These are phyloP conservation scores for Eutolmus rufibarbis DNA, from an alignment of 2,888 invertebrate genomes.

Conservation along the genomic window DNA sequence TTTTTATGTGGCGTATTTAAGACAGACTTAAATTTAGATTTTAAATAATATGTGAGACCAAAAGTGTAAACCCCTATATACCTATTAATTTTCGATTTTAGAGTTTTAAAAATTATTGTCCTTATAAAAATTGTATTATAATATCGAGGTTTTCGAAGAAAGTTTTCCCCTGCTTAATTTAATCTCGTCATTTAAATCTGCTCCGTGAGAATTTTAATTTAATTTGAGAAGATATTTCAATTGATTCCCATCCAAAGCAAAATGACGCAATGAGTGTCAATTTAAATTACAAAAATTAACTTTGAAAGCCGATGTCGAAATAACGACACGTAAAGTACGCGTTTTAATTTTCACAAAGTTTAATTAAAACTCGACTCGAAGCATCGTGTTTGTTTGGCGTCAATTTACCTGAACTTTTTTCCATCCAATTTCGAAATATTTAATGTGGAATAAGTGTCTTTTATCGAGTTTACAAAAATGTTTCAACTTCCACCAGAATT, in stretches of 20 bases:
- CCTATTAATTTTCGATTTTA: too few species aligned
- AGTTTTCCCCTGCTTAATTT: background rate
- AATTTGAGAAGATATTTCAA: background rate
- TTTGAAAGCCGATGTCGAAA: background rate
- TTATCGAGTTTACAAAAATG: background rate
- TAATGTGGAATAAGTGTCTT: background rate
- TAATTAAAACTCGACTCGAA: background rate
- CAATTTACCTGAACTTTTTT: background rate
- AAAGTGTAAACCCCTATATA: too few species aligned
- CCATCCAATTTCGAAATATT: background rate
- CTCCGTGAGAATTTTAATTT: background rate
- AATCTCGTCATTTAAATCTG: too few species aligned
- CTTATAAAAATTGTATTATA: too few species aligned
- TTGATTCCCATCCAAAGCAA: background rate
- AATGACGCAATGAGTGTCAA: background rate
- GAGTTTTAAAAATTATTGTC: too few species aligned
- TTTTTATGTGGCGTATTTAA: too few species aligned
- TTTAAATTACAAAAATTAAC: background rate
- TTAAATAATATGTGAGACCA: too few species aligned
- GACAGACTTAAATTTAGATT: too few species aligned
- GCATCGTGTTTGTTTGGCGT: background rate
- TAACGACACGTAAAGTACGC: background rate
- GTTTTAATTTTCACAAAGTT: background rate
- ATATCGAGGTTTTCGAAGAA: background rate
- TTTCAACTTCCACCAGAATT: background rate